Evolutionary conservation across 1,140 invertebrate genomes (phyloP).

Genomic region (Drosophila chauvacae): DNA sequence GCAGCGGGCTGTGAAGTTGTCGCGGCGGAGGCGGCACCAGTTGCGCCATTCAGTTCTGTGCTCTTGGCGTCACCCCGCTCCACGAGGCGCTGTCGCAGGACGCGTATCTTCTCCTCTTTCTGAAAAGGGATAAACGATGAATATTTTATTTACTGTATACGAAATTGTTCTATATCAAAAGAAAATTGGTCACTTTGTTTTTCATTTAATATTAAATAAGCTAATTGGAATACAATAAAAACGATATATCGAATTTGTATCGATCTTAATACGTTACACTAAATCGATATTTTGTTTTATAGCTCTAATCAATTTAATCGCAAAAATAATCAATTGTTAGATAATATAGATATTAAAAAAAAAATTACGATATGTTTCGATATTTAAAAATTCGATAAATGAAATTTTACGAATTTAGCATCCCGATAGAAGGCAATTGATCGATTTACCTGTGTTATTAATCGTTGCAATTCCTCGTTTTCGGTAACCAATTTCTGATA

Average conservation of each 20-base stretch:
- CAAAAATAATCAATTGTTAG: not conserved
- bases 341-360: not conserved
- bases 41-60: conserved; percentile 85
- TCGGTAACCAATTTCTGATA: conserved; percentile 97
- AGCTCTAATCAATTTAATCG: not conserved
- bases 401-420: not conserved
- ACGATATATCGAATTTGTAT: not conserved
- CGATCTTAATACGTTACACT: not conserved
- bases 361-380: not conserved
- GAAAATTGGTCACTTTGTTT: fast-evolving
- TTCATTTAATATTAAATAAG: not conserved
- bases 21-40: conserved; percentile 57
- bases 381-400: not conserved
- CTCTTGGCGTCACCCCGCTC: conserved; percentile 88
- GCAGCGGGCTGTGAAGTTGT: conserved; percentile 53
- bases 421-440: not conserved
- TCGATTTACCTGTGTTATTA: conserved; percentile 93
- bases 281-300: not conserved
- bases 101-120: conserved; percentile 95
- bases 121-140: conserved; percentile 78
- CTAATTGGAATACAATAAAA: not conserved
- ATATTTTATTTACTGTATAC: not conserved
- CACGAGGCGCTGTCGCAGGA: conserved; percentile 91
- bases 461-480: conserved; percentile 97
- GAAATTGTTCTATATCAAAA: not conserved